Evolutionary conservation across 2,888 invertebrate genomes (phyloP).

Genomic region (Brenthis hecate): DNA sequence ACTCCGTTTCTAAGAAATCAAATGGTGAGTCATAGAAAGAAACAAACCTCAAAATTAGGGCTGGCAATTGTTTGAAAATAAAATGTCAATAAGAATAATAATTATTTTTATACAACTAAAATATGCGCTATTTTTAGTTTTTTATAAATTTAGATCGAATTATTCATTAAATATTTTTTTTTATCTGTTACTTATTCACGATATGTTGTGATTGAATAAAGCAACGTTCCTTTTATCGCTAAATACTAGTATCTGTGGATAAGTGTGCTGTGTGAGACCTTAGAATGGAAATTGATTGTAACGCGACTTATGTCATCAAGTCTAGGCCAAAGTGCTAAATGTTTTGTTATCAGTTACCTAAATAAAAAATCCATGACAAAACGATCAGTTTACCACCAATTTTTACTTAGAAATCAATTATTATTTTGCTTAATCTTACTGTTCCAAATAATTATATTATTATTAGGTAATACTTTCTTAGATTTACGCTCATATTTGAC

Average conservation of each 20-base stretch:
- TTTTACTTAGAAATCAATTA: conserved; percentile 12
- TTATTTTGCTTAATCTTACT: neutral
- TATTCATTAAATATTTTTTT: too few species aligned
- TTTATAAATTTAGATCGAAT: too few species aligned
- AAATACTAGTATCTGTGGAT: too few species aligned
- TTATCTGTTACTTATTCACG: too few species aligned
- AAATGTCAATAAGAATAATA: neutral
- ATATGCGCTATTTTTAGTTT: too few species aligned
- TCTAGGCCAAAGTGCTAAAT: conserved; percentile 7
- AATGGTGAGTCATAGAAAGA: conserved; percentile 48
- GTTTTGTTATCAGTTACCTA: neutral
- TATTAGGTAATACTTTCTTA: neutral
- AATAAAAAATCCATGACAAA: neutral
- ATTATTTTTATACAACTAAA: neutral
- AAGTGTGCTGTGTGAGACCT: too few species aligned
- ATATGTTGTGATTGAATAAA: neutral
- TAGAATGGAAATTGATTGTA: neutral
- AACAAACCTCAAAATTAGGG: conserved; percentile 46
- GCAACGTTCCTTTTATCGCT: too few species aligned
- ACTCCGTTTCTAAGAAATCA: conserved; percentile 64
- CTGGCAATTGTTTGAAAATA: conserved; percentile 35
- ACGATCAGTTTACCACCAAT: conserved; percentile 2
- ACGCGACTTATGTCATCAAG: neutral
- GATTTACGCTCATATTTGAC: too few species aligned
- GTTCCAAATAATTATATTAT: neutral